Percentiles rank a stretch among this genome's conserved stretches.
Evolutionary conservation across 30 jellyfish, hydroid and myxozoan species (phyloP).

Genomic region (Hydractinia symbiolongicarpus): DNA sequence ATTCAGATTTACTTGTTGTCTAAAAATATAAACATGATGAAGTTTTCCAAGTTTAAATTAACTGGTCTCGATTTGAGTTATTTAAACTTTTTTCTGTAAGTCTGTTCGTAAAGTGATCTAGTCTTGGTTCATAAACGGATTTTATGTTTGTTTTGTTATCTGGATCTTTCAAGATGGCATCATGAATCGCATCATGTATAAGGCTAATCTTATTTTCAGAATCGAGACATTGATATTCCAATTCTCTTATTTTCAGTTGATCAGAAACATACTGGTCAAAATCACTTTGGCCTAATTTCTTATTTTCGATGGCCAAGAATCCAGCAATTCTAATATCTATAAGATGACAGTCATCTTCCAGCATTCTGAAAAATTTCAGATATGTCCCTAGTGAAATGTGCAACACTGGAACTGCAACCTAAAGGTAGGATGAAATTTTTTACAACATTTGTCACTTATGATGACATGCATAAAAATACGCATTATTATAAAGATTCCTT

Average conservation of each 20-base stretch:
- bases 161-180: conserved; percentile 8
- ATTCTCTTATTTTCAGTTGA: background rate
- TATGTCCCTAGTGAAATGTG: conserved; percentile 52
- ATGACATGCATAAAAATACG: no score
- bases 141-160: conserved; percentile 3
- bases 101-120: background rate
- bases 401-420: conserved; percentile 60
- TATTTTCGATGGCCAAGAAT: conserved; percentile 13
- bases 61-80: no score
- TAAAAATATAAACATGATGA: background rate
- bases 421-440: conserved; percentile 2
- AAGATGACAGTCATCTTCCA: conserved; percentile 29
- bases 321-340: conserved; percentile 30
- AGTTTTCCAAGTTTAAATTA: background rate
- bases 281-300: conserved; percentile 8
- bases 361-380: conserved; percentile 23
- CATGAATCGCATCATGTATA: background rate
- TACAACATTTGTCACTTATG: background rate
- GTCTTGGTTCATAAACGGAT: conserved; percentile 8
- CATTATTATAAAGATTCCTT: no score
- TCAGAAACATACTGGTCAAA: conserved; percentile 1
- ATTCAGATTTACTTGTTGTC: background rate
- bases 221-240: conserved; percentile 12
- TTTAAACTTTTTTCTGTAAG: conserved; percentile 3
- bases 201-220: conserved; percentile 6